Evolutionary conservation across 2,113 vertebrate genomes (phyloP).

Genomic region (Dicaeum eximium): DNA sequence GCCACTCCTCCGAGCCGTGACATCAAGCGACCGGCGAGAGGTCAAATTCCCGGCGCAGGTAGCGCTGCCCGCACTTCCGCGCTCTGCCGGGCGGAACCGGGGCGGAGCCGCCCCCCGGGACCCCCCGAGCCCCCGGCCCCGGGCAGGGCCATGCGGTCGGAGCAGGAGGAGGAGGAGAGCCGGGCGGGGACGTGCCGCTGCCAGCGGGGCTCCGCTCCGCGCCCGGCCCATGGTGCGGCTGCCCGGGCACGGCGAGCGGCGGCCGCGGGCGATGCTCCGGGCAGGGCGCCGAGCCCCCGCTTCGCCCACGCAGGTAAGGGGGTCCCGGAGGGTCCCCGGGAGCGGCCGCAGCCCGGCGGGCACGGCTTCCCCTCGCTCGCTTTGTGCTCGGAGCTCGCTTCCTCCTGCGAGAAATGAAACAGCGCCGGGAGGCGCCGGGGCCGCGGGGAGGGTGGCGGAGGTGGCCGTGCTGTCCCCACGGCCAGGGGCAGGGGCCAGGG

Average conservation of each 20-base stretch:
- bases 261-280: not conserved
- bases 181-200: constrained; percentile 69
- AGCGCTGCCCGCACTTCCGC: constrained; percentile 54
- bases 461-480: not conserved
- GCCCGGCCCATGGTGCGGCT: not conserved
- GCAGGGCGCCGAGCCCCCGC: not conserved
- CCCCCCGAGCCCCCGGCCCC: not conserved
- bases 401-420: not conserved
- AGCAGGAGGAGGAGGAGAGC: constrained; percentile 74
- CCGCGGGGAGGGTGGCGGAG: not conserved
- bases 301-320: not conserved
- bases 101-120: not conserved
- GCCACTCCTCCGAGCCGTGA: constrained; percentile 31
- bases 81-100: not conserved
- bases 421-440: not conserved
- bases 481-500: accelerated
- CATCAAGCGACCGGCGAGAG: constrained; percentile 56
- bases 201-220: not conserved
- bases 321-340: too few relatives aligned
- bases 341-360: not conserved
- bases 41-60: constrained; percentile 71
- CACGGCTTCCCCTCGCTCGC: not conserved
- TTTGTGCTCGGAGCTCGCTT: not conserved
- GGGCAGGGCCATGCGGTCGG: too few relatives aligned
- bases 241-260: not conserved